phyloP scores from a whole-genome alignment of 2,797 vertebrate genomes.

The Neostethus bicornis region DNA sequence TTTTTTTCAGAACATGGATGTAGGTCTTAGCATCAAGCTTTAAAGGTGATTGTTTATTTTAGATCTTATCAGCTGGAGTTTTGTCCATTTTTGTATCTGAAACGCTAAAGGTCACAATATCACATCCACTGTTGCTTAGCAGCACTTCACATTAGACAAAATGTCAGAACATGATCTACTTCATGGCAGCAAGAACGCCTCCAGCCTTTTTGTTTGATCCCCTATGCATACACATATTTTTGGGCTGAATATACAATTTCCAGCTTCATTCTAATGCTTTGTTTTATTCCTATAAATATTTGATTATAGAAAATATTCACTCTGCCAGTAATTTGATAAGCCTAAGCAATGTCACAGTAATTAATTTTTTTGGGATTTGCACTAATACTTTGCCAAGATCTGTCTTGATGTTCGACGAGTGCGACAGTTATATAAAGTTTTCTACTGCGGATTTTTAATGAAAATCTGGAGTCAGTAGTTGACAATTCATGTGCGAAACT shows the following conservation, averaged over 20 bases:
- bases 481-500: neutral
- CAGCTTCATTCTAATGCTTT: slow-evolving; percentile 53
- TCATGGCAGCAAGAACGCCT: slow-evolving; percentile 44
- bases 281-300: neutral
- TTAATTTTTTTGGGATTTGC: neutral
- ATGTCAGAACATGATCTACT: slow-evolving; percentile 74
- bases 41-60: slow-evolving; percentile 45
- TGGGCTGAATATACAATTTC: slow-evolving; percentile 51
- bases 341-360: neutral
- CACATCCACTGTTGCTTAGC: slow-evolving; percentile 61
- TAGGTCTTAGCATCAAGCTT: slow-evolving; percentile 32
- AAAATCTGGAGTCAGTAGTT: neutral
- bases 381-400: neutral
- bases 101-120: slow-evolving; percentile 71
- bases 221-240: slow-evolving; percentile 60
- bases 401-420: neutral
- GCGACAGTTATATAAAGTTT: neutral
- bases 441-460: neutral
- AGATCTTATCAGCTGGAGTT: slow-evolving; percentile 47
- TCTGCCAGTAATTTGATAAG: neutral
- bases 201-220: slow-evolving; percentile 55
- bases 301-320: neutral
- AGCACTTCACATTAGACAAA: slow-evolving; percentile 67
- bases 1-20: neutral
- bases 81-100: slow-evolving; percentile 54